Evolutionary conservation across 2,113 vertebrate genomes (phyloP), one percentile per base, ranked within the genome.

Genomic region (Hiodon alosoides): DNA sequence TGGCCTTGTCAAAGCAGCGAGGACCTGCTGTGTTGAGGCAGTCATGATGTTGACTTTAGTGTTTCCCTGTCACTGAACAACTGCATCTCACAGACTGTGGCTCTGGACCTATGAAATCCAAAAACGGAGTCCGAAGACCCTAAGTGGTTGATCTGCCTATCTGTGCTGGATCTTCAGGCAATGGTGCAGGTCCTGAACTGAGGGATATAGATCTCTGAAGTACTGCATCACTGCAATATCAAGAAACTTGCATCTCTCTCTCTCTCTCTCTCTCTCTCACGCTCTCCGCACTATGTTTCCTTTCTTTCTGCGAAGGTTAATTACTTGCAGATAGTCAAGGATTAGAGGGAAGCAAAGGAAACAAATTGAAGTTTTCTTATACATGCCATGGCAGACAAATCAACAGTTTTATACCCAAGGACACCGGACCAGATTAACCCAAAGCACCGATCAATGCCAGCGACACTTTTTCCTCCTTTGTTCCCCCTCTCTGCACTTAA

Each of bases 311-410:
- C 87, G 87, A 91, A 92, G 90, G 90, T 91, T 91, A 92, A 92
- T 92, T 90, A 91, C 90, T 90, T 90, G 86, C 85, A 90, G 90
- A 91, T 90, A 91, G 90, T 91, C 90, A 89, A 86, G 89, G 89
- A 92, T 91, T 92, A 89, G 85, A 67, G 84, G 86, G 88, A 86
- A 90, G 88, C 86, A 86, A 84, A 86, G 85, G 71, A 81, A 81
- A 81, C 72, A 77, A 85, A 92, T 91, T 91, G 91, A 92, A 91
- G 89, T 85, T 85, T 86, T 90, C 82, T 86, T 78, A 52, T 81
- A 75, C 75, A 74, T 83, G 82, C 79, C 81, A 85, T 79, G 83
- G 77, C 83, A 86, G 85, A 89, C 91, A 90, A 90, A 90, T 90
- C 89, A 91, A 88, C 86, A 75, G 84, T 82, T 81, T 81, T 86